These are phyloP conservation scores for Meriones unguiculatus DNA, from an alignment of 2,113 vertebrate species.

Conservation along the genomic window DNA sequence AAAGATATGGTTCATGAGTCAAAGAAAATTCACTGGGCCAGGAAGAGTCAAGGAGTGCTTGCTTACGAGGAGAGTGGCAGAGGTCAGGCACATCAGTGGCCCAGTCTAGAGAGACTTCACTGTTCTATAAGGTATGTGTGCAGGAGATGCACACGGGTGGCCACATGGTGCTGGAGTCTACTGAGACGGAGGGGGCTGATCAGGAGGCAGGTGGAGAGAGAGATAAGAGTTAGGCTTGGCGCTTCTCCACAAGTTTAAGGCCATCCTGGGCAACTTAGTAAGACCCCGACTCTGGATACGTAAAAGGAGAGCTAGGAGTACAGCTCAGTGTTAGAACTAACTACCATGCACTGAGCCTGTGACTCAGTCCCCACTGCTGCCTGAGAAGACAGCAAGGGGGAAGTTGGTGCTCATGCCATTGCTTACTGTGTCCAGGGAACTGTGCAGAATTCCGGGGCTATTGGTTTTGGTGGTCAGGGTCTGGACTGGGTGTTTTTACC, in stretches of 20 bases:
- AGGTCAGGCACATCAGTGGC: not conserved
- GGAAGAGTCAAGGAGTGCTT: not conserved
- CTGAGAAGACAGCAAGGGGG: not conserved
- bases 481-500: not conserved
- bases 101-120: not conserved
- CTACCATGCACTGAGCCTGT: not conserved
- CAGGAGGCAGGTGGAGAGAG: not conserved
- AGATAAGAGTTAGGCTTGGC: not conserved
- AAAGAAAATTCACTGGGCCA: not conserved
- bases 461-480: not conserved
- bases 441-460: not conserved
- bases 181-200: not conserved
- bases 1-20: not conserved
- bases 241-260: not conserved
- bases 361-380: not conserved
- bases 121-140: not conserved
- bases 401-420: not conserved
- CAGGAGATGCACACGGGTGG: not conserved
- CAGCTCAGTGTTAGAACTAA: not conserved
- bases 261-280: not conserved
- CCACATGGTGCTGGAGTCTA: not conserved
- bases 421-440: not conserved
- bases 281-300: not conserved
- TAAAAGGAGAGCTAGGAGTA: not conserved
- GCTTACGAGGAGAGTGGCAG: not conserved